These are phyloP conservation scores for Drosophila parabipectinata DNA, from an alignment of 1,140 invertebrate genomes.

Conservation along the genomic window DNA sequence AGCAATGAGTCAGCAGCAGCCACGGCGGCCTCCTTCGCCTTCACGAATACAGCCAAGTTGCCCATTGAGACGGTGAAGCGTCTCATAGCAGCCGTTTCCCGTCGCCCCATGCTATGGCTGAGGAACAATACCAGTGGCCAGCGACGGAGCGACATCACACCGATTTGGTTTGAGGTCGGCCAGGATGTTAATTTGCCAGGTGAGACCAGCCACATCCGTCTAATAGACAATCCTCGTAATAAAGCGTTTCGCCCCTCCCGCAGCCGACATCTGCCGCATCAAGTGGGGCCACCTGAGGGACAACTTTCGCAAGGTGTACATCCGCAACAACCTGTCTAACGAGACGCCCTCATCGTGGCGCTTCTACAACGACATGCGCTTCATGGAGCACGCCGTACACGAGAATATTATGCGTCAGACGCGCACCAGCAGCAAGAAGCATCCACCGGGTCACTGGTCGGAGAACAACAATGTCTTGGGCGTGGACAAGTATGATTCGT, in stretches of 20 bases:
- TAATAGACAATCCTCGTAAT: no score
- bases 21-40: conserved; percentile 50
- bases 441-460: conserved; percentile 50
- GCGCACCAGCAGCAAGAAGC: conserved; percentile 57
- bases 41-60: conserved; percentile 75
- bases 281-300: conserved; percentile 77
- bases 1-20: conserved; percentile 71
- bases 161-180: conserved; percentile 74
- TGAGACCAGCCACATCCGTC: conserved; percentile 14
- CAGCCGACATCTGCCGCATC: conserved; percentile 74
- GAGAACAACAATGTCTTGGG: conserved; percentile 64
- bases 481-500: conserved; percentile 42
- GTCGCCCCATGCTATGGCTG: conserved; percentile 69
- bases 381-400: conserved; percentile 74
- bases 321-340: conserved; percentile 74
- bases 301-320: conserved; percentile 79
- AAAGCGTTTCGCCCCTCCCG: not conserved
- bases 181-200: conserved; percentile 78
- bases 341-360: conserved; percentile 76
- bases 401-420: conserved; percentile 74
- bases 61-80: conserved; percentile 75
- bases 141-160: conserved; percentile 73
- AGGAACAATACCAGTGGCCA: conserved; percentile 66
- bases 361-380: conserved; percentile 79
- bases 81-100: conserved; percentile 70